Base-by-base conservation (phyloP, 2,113 vertebrate genomes). In the Sinocyclocheilus anophthalmus region DNA sequence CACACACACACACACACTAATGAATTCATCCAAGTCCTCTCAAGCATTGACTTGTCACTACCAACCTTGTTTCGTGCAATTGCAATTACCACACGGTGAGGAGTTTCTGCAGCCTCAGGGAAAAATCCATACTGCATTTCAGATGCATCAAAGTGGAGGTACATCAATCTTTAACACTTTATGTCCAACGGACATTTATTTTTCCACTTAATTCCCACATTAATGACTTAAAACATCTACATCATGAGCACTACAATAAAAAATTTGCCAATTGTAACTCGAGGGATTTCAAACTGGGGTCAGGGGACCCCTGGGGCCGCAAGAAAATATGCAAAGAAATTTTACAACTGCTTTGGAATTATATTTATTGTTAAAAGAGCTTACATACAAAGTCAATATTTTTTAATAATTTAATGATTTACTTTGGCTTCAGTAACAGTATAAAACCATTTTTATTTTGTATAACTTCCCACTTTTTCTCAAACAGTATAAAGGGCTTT, bases 11-110 rank as follows among this genome's bases (percentile, higher is more conserved):
- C 73, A 50, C 84, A 61, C 39, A 16, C 10, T 61, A 65, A 86
- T 82, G 50, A 83, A 84, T 75, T 85, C 59, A 84, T 84, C 81
- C 13, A 48, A 61, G 81, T 83, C 22, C 63, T 85, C 22, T 14
- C 57, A 72, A 22, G 39, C 55, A 61, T 24, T 85, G 88, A 83
- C 80, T 81, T 85, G 88, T 79, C 86, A 26, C 80, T 37, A 50
- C 50, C 42, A 59, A 72, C n/a, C 81, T 80, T 82, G 55, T 87
- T 77, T 83, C 22, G 1, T 14, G 59, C 33, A 55, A 81, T 59
- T 85, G 81, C 82, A 86, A 84, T 84, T 87, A 86, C 86, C 24
- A 45, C 48, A 48, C 26, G 39, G 20, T 77, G 69, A 75, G 84
- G 42, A 67, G 39, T 76, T 82, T 88, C 24, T 78, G 22, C 85